Conservation (phyloP, 1,140 invertebrate genomes). For the Sycobia sp. region DNA sequence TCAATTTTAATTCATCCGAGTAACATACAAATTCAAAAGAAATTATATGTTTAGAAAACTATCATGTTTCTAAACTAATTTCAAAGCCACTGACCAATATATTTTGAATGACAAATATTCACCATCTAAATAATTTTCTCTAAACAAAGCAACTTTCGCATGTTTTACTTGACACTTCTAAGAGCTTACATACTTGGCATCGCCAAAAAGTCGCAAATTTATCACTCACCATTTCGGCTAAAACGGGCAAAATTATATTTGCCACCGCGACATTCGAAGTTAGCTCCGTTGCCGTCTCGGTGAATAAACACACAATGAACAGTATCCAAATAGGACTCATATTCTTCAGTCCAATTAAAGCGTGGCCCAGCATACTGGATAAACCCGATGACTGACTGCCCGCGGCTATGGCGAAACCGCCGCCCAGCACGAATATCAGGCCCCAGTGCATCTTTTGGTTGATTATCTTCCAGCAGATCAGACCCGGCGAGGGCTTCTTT, state of each 20-base stretch:
- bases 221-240: conserved; percentile 68
- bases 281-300: conserved; percentile 67
- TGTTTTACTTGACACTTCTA: too few species aligned
- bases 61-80: too few species aligned
- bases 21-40: too few species aligned
- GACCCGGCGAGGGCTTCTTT: conserved; percentile 66
- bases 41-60: too few species aligned
- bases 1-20: too few species aligned
- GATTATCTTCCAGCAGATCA: conserved; percentile 73
- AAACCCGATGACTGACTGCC: conserved; percentile 79
- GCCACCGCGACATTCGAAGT: conserved; percentile 71
- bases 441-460: conserved; percentile 78
- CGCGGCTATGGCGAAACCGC: conserved; percentile 87
- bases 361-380: conserved; percentile 73
- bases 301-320: conserved; percentile 58
- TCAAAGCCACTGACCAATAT: too few species aligned
- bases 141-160: too few species aligned
- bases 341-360: conserved; percentile 58
- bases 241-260: conserved; percentile 69
- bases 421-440: conserved; percentile 74
- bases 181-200: too few species aligned
- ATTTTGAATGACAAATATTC: too few species aligned
- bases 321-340: conserved; percentile 51
- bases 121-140: too few species aligned
- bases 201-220: too few species aligned